Base-by-base conservation (phyloP, 2,888 invertebrate genomes). In the Amiota minor region DNA sequence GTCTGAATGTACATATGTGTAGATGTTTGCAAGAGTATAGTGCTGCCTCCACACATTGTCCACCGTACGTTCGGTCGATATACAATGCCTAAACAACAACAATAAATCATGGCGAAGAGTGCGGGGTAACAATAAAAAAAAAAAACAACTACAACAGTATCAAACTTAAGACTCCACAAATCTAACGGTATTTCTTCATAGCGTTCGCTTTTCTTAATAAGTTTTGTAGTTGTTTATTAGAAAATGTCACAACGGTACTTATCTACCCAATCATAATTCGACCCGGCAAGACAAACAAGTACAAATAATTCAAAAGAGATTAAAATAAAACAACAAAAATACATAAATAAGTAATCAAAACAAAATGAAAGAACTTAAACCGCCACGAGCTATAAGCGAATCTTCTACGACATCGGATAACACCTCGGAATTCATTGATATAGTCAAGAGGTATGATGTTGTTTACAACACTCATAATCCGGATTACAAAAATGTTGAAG, bases 381-480 rank as follows among this genome's bases (percentile, higher is more conserved):
- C 82, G 75, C 81, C 86, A 68, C 88, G 87, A 72, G 88, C 85
- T 77, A 84, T 86, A 71, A 88, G 88, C 75, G 88, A 88, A 77
- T 86, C 85, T 55, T 88, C 88, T 10, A 88, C 88, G 49, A 88
- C 88, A 47, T 88, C 88, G 70, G 89, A 89, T 78, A 89, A 88
- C 74, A 89, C 89, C 49, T 87, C 86, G 68, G 88, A 89, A 75
- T 89, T 89, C 76, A 89, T 89, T 75, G 89, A 89, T 77, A 89
- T 89, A 73, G 89, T 89, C 20, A 89, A 88, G 79, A 87, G 85
- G 75, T 87, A 89, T 76, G 89, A 89, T 78, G 87, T 89, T 67
- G 89, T 89, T 69, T 89, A 89, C 78, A 89, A 89, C 74, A 89
- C 88, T 56, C 88, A 88, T 75, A 88, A 89, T 86, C 88, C 89